These are phyloP conservation scores for Sminthurides aquaticus DNA, from an alignment of 2,888 invertebrate genomes.

Conservation along the genomic window DNA sequence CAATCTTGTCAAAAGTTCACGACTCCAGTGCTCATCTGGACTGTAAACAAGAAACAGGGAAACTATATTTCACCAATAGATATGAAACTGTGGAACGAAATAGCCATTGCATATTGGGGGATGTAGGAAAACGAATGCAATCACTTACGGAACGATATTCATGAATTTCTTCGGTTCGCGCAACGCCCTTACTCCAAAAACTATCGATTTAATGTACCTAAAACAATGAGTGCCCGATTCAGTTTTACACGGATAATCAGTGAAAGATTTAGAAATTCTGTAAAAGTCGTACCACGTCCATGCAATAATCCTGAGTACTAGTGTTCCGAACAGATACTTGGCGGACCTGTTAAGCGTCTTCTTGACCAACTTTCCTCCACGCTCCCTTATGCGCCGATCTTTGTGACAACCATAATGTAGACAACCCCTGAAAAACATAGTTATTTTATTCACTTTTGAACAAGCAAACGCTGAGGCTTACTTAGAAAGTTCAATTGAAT, in stretches of 20 bases:
- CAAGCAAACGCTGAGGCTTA: background rate
- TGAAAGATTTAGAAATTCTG: background rate
- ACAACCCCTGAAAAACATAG: slow-evolving; percentile 24
- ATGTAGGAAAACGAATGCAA: no score
- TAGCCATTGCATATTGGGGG: no score
- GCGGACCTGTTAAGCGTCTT: slow-evolving; percentile 18
- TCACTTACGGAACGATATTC: slow-evolving; percentile 32
- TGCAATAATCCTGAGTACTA: slow-evolving; percentile 37
- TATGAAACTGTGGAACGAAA: background rate
- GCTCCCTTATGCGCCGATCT: slow-evolving; percentile 25
- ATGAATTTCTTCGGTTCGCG: slow-evolving; percentile 36
- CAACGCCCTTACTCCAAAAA: slow-evolving; percentile 35
- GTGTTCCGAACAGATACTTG: slow-evolving; percentile 39
- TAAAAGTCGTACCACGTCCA: slow-evolving; percentile 25
- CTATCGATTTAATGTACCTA: slow-evolving; percentile 37
- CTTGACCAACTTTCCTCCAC: slow-evolving; percentile 24
- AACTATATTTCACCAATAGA: background rate
- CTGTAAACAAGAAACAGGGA: slow-evolving; percentile 18
- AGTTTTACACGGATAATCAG: background rate
- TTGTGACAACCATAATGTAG: slow-evolving; percentile 29
- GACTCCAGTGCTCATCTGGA: slow-evolving; percentile 38
- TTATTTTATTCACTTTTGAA: background rate
- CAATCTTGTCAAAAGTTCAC: slow-evolving; percentile 31
- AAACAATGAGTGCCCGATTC: background rate
- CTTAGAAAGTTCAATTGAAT: background rate